Percentiles rank a stretch among this genome's conserved stretches.
These are phyloP conservation scores for Marcusenius ussheri DNA, from an alignment of 2,113 vertebrate species.

Conservation along the genomic window DNA sequence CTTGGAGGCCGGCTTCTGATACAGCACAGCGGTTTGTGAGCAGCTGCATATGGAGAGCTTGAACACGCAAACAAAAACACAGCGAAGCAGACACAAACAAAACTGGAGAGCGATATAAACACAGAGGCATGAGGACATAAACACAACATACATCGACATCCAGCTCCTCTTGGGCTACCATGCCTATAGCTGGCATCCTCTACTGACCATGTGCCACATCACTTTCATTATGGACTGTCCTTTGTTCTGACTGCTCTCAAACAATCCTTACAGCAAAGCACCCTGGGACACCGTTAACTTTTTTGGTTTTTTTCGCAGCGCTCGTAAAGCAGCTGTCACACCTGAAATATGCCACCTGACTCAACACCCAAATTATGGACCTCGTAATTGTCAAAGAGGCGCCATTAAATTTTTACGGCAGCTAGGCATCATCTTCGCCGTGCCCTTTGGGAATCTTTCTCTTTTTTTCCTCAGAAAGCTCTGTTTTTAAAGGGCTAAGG, in stretches of 20 bases:
- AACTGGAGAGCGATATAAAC: neutral
- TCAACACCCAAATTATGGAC: constrained; percentile 8
- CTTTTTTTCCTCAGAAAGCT: neutral
- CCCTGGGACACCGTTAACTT: neutral
- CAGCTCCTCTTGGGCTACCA: neutral
- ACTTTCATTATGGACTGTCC: neutral
- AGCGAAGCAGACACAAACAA: neutral
- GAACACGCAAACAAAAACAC: neutral
- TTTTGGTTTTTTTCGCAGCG: neutral
- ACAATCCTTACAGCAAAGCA: constrained; percentile 3
- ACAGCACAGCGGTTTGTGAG: neutral
- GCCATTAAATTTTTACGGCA: constrained; percentile 3
- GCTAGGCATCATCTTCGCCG: neutral
- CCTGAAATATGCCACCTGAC: constrained; percentile 16
- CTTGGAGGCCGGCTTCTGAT: neutral
- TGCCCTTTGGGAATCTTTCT: constrained; percentile 3
- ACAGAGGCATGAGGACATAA: neutral
- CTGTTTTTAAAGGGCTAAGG: neutral
- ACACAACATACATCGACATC: neutral
- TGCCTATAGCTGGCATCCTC: neutral
- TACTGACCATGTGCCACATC: neutral
- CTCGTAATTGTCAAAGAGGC: constrained; percentile 13
- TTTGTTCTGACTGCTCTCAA: neutral
- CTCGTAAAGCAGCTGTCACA: constrained; percentile 6
- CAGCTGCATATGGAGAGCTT: neutral